phyloP scores from a whole-genome alignment of 1,140 invertebrate genomes.

The Papilio machaon region DNA sequence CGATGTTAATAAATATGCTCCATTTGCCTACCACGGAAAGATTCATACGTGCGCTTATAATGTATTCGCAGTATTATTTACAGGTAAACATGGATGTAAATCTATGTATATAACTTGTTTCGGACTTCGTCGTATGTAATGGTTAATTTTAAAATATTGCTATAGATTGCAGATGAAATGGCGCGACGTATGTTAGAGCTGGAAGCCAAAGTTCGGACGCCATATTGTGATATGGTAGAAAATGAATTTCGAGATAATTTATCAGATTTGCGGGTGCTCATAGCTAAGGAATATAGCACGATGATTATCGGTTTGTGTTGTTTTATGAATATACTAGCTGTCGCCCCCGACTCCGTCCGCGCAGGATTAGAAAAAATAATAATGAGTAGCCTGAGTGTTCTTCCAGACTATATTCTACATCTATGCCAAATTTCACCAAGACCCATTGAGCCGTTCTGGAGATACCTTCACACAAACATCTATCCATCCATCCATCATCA shows the following conservation, averaged over 20 bases:
- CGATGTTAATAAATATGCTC: conserved; percentile 83
- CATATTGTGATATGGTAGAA: conserved; percentile 81
- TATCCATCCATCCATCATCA: no score
- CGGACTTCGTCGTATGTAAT: conserved; percentile 15
- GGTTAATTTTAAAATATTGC: conserved; percentile 33
- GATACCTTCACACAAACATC: no score
- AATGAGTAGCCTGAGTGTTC: no score
- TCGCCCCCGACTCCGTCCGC: no score
- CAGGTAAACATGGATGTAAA: conserved; percentile 64
- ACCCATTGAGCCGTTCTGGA: no score
- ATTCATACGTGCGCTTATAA: conserved; percentile 84
- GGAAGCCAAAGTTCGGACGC: conserved; percentile 83
- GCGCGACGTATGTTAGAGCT: conserved; percentile 79
- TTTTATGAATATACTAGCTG: neutral
- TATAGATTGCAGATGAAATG: conserved; percentile 83
- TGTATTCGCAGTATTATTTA: conserved; percentile 85
- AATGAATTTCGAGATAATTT: conserved; percentile 82
- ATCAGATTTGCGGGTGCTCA: conserved; percentile 81
- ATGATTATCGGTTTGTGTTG: conserved; percentile 78
- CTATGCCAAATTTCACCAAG: no score
- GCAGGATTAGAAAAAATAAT: no score
- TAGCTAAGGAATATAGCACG: conserved; percentile 84
- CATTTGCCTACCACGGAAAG: conserved; percentile 83
- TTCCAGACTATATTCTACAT: no score
- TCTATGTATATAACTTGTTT: conserved; percentile 15